Percentiles rank a stretch among this genome's conserved stretches.
Conservation (phyloP, 2,888 invertebrate genomes). For the Lasioglossum oenotherae region DNA sequence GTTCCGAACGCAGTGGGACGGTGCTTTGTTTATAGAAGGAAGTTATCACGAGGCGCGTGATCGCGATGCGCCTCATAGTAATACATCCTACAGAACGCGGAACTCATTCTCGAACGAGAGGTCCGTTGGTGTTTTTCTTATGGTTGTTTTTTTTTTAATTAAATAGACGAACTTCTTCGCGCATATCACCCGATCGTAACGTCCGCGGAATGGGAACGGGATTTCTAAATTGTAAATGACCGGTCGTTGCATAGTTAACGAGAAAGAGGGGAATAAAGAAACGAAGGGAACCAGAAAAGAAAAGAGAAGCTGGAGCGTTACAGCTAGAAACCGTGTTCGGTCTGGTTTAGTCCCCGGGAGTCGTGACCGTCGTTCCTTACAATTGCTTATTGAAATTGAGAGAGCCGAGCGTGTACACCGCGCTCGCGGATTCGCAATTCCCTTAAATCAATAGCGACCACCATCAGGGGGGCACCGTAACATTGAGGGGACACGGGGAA, state of each 20-base stretch:
- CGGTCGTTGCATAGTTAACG: slow-evolving; percentile 35
- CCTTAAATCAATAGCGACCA: slow-evolving; percentile 52
- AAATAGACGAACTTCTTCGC: neutral
- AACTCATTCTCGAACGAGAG: neutral
- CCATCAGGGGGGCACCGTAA: neutral
- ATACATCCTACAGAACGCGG: neutral
- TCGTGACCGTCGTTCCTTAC: slow-evolving; percentile 57
- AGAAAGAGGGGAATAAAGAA: neutral
- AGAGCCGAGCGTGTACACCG: slow-evolving; percentile 44
- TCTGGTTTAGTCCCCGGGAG: slow-evolving; percentile 45
- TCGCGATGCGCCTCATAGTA: neutral
- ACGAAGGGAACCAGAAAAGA: neutral
- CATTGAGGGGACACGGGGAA: neutral
- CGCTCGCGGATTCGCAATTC: slow-evolving; percentile 49
- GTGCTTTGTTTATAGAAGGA: neutral
- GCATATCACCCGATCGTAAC: neutral
- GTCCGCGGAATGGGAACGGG: slow-evolving; percentile 8
- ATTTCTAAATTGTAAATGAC: slow-evolving; percentile 55
- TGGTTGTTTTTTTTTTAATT: neutral
- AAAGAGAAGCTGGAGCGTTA: neutral
- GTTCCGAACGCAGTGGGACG: neutral
- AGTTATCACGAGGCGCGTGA: slow-evolving; percentile 6
- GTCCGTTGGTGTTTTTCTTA: neutral
- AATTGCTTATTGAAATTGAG: slow-evolving; percentile 65
- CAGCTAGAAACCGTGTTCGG: slow-evolving; percentile 24